Evolutionary conservation across 1,140 invertebrate genomes (phyloP), one percentile per base, ranked within the genome.

Genomic region (Drosophila kohkoa): DNA sequence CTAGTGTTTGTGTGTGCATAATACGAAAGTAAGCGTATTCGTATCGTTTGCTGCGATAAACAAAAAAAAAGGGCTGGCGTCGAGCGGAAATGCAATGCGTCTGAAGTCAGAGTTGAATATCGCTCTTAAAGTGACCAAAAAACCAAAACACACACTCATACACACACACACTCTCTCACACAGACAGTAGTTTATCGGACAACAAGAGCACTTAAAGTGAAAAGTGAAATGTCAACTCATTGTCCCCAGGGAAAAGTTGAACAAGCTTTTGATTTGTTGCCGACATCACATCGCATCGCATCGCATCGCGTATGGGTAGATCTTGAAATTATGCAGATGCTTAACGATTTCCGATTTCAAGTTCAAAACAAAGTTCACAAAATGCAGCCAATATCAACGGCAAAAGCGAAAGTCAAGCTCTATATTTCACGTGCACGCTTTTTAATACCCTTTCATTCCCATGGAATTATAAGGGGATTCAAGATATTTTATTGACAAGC

Each of bases 161-260:
- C 20, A 49, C 16, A 58, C 16, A 66, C 38, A 52, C 38, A 48
- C 25, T 64, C 62, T 70, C 35, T 3, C 7, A 49, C 48, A 58
- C 15, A 51, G 3, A 30, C 32, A 57, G 38, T 11, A 48, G 57
- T 77, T 79, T 86, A 86, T 86, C 82, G 62, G 69, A 73, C 72
- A 88, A 77, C 46, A 78, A 88, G 72, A 88, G 72, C 82, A 80
- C 83, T 87, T 41, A 80, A 80, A 81, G 70, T 87, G 83, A 77
- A 79, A 79, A 73, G 68, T 76, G 74, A 87, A 87, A 87, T 83
- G 83, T 87, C 83, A 87, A 76, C 85, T 87, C 81, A 81, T 83
- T 88, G 85, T 75, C 63, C 60, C 60, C 64, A 59, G 43, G 75
- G 67, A 87, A 79, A 86, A 86, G 67, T 63, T 59, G 59, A 72